Base-by-base conservation (phyloP, 2,797 vertebrate genomes). In the Anomalospiza imberbis region DNA sequence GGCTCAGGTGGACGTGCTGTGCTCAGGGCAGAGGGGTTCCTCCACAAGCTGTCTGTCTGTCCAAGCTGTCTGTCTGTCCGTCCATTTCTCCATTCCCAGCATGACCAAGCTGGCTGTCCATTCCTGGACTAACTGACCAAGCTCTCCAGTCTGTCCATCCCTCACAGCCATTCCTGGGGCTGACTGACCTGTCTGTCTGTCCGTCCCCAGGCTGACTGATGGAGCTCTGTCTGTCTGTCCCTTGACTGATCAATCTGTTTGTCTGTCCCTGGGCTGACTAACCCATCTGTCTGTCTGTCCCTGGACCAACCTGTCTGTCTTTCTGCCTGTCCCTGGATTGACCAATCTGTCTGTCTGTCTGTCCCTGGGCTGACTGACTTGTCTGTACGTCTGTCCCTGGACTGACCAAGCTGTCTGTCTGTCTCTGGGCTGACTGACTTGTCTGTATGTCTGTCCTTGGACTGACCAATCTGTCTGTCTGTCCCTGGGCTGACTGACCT, bases 101-200 rank as follows among this genome's bases (percentile, higher is more conserved):
- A 10, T 66, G 51, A 38, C 51, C 50, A 32, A 20, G 50, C 51
- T 78, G 8, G 22, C 62, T 80, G 29, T 12, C 13, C 3, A 1
- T 47, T 47, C 26, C 32, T 50, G 54, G 32, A 16, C 45, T 58
- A 18, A 42, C 13, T 61, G 78, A 44, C 55, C 38, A 9, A 53
- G 38, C 63, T 40, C 11, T 34, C 25, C 42, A 11, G 9, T 67
- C 68, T 54, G 54, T 57, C 82, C 29, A 8, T 68, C 58, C 53
- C 48, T 71, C 2, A 8, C 97, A 99, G 99, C 97, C 97, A 58
- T 89, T 97, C 76, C 99, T 98, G 2, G 99, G 99, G 94, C 98
- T 99, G 82, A 99, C 74, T 14, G 47, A 63, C 6, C 58, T 45
- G 22, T 62, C n/a, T 22, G 34, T 60, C 79, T 34, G 42, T 47